Base-by-base conservation (phyloP, 2,797 vertebrate species). In the Poeciliopsis presidionis region DNA sequence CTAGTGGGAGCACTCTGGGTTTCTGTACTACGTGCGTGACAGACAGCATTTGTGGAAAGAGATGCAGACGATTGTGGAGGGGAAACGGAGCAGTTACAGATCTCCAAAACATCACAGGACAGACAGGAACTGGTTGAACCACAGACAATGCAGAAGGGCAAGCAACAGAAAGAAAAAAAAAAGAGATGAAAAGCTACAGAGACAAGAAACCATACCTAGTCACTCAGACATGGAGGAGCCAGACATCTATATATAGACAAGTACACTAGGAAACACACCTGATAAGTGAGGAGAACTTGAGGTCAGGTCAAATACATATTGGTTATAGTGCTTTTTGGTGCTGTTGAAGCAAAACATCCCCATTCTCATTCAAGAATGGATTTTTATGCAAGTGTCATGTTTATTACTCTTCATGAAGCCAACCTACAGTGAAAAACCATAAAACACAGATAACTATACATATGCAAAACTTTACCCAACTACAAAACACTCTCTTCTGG, bases 81-180 rank as follows among this genome's bases (percentile, higher is more conserved):
- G 73, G 77, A 87, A 90, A 76, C 36, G 16, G 33, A 79, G 49
- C 28, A 9, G 76, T 16, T 49, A 51, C 2, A 65, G 72, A 80
- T 72, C 14, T 59, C 43, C 4, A 45, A n/a, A 79, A 28, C 53
- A 57, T 75, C 47, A 75, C 11, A 73, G 73, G 51, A 47, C 73
- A 83, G 79, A 79, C 75, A 87, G 82, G 83, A 91, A 86, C 41
- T 5, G 7, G 55, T 28, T 79, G 39, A 86, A 88, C 84, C 88
- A 85, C 85, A 90, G 74, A 73, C n/a, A 22, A 2, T 43, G 55
- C 51, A 82, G 33, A 71, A 43, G 69, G 57, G 13, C 16, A 30
- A 16, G 39, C 18, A 25, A 46, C 22, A 47, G 76, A 67, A 12
- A 78, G 28, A 72, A 9, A 72, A 72, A 28, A 33, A 33, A 0